These are phyloP conservation scores for Odontamblyopus lacepedii DNA, from an alignment of 2,797 vertebrate species.

Conservation along the genomic window DNA sequence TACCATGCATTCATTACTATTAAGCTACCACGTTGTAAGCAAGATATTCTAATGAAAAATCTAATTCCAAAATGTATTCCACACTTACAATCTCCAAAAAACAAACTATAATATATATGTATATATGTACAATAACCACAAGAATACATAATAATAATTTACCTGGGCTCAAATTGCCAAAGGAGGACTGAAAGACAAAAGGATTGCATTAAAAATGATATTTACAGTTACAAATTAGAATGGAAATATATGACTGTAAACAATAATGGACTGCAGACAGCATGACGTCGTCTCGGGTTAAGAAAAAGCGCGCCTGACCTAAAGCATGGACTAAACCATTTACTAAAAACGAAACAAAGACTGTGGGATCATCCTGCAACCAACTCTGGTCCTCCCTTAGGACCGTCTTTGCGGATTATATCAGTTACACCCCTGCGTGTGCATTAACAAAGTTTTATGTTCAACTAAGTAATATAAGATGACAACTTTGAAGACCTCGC, in stretches of 20 bases:
- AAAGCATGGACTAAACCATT: conserved; percentile 19
- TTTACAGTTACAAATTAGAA: neutral
- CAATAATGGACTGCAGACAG: neutral
- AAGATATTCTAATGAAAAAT: neutral
- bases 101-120: too few species aligned
- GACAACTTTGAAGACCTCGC: conserved; percentile 46
- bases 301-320: conserved; percentile 69
- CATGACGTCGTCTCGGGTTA: neutral
- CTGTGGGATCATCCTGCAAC: conserved; percentile 17
- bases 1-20: neutral
- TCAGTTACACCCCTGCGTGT: neutral
- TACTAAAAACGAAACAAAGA: conserved; percentile 51
- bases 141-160: conserved; percentile 36
- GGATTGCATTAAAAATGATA: conserved; percentile 31
- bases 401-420: neutral
- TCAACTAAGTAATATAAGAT: conserved; percentile 37
- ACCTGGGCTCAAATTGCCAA: conserved; percentile 98
- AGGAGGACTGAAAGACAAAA: conserved; percentile 86
- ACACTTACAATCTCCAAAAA: neutral
- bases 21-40: neutral
- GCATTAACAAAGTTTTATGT: conserved; percentile 5
- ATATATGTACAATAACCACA: neutral
- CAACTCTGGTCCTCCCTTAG: neutral
- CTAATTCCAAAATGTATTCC: neutral
- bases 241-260: neutral